These are phyloP conservation scores for Cepaea hortensis DNA, from an alignment of 2,888 invertebrate genomes.

Conservation along the genomic window DNA sequence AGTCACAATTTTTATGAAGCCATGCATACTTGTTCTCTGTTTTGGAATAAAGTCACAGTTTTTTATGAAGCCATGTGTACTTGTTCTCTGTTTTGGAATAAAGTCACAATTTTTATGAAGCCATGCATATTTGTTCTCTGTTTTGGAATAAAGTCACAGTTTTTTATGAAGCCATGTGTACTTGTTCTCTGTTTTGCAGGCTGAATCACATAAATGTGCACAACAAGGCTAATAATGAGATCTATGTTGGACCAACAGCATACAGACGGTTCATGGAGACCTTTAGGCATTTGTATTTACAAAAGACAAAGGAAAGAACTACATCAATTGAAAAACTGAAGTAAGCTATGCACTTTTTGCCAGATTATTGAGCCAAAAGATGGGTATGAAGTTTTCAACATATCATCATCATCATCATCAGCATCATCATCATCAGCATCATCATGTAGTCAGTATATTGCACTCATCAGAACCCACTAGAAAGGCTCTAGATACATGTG, in stretches of 20 bases:
- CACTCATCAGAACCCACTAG: too few relatives aligned
- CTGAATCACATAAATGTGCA: conserved; percentile 62
- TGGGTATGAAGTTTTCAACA: not conserved
- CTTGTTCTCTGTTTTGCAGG: conserved; percentile 55
- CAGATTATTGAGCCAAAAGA: not conserved
- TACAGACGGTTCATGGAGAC: conserved; percentile 74
- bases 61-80: not conserved
- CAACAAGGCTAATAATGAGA: conserved; percentile 68
- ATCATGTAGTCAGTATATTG: too few relatives aligned
- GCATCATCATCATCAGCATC: too few relatives aligned
- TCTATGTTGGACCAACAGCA: conserved; percentile 74
- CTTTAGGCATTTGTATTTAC: conserved; percentile 71
- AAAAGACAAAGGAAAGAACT: conserved; percentile 72
- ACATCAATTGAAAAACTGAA: conserved; percentile 71
- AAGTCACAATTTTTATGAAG: too few relatives aligned
- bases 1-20: too few relatives aligned
- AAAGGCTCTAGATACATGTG: too few relatives aligned
- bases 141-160: not conserved
- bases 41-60: not conserved
- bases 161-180: not conserved
- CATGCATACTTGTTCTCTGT: too few relatives aligned
- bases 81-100: too few relatives aligned
- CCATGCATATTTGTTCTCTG: too few relatives aligned
- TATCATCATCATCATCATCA: too few relatives aligned
- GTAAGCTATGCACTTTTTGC: conserved; percentile 59